Evolutionary conservation across 2,888 invertebrate species (phyloP).

Genomic region (Meganola albula): DNA sequence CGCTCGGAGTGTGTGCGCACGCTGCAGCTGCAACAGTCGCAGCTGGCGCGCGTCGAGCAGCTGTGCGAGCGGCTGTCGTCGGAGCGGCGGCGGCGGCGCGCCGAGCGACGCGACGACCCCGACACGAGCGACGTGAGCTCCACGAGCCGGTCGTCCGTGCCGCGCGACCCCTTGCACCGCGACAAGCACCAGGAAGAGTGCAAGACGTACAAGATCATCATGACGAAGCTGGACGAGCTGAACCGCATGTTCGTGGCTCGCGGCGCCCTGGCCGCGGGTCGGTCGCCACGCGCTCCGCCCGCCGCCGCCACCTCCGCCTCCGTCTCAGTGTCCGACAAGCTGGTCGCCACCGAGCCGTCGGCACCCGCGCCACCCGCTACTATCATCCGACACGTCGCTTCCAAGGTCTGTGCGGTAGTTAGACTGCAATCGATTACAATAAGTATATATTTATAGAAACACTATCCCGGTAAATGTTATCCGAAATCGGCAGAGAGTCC

Average conservation of each 20-base stretch:
- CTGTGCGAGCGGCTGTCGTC: conserved; percentile 54
- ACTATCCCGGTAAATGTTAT: conserved; percentile 9
- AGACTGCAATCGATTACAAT: too few relatives aligned
- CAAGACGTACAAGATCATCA: conserved; percentile 66
- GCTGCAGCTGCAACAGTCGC: conserved; percentile 51
- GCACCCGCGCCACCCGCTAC: background rate
- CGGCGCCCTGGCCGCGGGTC: conserved; percentile 14
- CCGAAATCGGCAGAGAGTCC: background rate
- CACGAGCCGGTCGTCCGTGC: conserved; percentile 36
- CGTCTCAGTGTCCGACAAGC: conserved; percentile 48
- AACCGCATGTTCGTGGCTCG: conserved; percentile 41
- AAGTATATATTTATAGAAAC: too few relatives aligned
- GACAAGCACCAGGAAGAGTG: conserved; percentile 55
- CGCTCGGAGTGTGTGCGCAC: conserved; percentile 48
- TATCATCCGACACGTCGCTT: too few relatives aligned
- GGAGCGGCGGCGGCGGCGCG: conserved; percentile 19
- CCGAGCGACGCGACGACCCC: conserved; percentile 5
- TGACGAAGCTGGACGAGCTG: conserved; percentile 61
- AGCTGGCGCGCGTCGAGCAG: conserved; percentile 43
- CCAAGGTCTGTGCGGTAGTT: too few relatives aligned
- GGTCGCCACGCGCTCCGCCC: conserved; percentile 8
- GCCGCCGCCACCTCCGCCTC: conserved; percentile 16
- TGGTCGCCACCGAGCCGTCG: conserved; percentile 42
- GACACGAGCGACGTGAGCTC: conserved; percentile 42
- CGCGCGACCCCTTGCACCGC: conserved; percentile 28